Evolutionary conservation across 2,113 vertebrate genomes (phyloP).

Genomic region (Fulica atra): DNA sequence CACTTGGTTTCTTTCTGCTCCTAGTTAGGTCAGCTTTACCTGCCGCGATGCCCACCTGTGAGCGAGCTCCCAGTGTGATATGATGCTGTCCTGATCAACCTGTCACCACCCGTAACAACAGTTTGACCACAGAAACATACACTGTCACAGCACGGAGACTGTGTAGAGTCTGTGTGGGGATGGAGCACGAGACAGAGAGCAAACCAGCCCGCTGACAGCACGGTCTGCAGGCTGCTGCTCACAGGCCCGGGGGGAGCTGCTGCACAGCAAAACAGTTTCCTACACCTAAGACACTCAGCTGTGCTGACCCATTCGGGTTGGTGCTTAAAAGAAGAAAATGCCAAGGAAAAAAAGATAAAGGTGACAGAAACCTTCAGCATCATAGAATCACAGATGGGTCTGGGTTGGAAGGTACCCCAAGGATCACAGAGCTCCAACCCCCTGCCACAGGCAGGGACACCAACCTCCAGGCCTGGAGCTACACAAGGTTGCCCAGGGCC

Average conservation of each 20-base stretch:
- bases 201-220: neutral
- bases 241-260: neutral
- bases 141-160: neutral
- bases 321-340: neutral
- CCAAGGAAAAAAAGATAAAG: neutral
- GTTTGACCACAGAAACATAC: neutral
- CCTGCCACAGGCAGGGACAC: too few relatives aligned
- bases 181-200: neutral
- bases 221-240: neutral
- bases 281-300: neutral
- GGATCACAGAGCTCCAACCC: too few relatives aligned
- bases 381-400: too few relatives aligned
- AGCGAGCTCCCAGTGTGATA: neutral
- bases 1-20: neutral
- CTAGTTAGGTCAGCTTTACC: neutral
- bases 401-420: too few relatives aligned
- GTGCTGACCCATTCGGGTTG: neutral
- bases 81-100: neutral
- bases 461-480: too few relatives aligned
- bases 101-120: neutral
- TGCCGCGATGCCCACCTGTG: neutral
- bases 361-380: neutral
- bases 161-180: neutral
- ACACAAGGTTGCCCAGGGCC: too few relatives aligned
- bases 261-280: neutral